These are phyloP conservation scores for Hapalemur alaotrensis DNA, from an alignment of 2,797 vertebrate genomes.

Conservation along the genomic window DNA sequence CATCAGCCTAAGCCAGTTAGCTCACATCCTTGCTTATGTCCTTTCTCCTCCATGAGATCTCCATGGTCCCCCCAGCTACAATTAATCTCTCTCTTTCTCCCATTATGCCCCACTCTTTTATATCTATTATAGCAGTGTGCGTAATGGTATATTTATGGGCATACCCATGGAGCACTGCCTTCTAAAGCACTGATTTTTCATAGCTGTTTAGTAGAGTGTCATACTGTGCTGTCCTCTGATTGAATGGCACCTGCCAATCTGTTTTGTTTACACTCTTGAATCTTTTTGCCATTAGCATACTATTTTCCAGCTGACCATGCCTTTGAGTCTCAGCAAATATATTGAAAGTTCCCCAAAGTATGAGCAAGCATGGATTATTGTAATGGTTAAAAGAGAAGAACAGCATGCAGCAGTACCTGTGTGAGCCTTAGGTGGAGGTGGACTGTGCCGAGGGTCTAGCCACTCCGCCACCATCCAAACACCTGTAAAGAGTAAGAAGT, in stretches of 20 bases:
- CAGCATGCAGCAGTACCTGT: too few relatives aligned
- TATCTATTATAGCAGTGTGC: not conserved
- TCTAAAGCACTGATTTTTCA: not conserved
- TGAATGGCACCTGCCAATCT: constrained; percentile 27
- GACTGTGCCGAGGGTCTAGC: too few relatives aligned
- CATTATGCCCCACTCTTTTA: not conserved
- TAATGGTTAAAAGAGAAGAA: not conserved
- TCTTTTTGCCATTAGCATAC: not conserved
- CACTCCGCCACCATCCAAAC: not conserved
- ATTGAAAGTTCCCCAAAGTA: not conserved
- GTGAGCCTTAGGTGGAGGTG: not conserved
- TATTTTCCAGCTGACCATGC: not conserved
- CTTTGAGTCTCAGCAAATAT: not conserved
- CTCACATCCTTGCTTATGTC: not conserved
- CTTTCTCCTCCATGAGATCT: not conserved
- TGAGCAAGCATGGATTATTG: not conserved
- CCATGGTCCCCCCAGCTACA: not conserved
- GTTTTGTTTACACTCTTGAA: constrained; percentile 10
- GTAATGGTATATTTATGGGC: not conserved
- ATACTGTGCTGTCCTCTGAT: not conserved
- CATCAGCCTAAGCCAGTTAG: not conserved
- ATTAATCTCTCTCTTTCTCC: not conserved
- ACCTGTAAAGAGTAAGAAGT: not conserved
- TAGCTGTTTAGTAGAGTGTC: not conserved
- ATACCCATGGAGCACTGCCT: not conserved